Percentiles rank a stretch among this genome's conserved stretches.
Conservation (phyloP, 1,140 invertebrate species). For the Nautilus pompilius region DNA sequence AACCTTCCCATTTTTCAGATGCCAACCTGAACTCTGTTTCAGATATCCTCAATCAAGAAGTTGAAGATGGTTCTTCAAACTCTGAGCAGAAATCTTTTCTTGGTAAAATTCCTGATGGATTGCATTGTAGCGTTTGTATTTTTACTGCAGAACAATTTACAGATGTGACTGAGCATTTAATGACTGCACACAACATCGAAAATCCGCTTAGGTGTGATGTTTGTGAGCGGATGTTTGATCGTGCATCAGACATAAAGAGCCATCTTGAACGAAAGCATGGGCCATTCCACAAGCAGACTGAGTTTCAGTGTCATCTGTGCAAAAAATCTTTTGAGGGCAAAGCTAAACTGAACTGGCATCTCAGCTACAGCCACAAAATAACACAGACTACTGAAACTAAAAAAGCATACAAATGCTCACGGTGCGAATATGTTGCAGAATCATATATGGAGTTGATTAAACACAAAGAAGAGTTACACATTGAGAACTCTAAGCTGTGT, state of each 20-base stretch:
- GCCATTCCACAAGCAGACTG: conserved; percentile 3
- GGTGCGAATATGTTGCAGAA: conserved; percentile 8
- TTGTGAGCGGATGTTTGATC: conserved; percentile 19
- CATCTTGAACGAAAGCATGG: conserved; percentile 24
- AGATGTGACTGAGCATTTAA: neutral
- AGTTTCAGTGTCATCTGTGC: conserved; percentile 12
- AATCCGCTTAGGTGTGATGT: conserved; percentile 19
- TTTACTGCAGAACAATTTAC: neutral
- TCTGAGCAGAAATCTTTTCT: too few species aligned
- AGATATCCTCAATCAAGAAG: too few species aligned
- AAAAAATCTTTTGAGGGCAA: conserved; percentile 12
- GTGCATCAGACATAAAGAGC: conserved; percentile 2
- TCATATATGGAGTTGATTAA: conserved; percentile 7
- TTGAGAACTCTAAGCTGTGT: conserved; percentile 9
- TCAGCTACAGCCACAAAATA: conserved; percentile 12
- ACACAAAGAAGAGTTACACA: conserved; percentile 11
- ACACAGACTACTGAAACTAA: neutral
- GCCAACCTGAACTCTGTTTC: too few species aligned
- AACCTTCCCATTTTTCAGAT: too few species aligned
- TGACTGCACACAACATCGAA: neutral
- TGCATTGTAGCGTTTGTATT: neutral
- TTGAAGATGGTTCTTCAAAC: too few species aligned
- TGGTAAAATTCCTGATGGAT: too few species aligned
- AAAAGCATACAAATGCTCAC: conserved; percentile 6
- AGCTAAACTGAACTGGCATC: conserved; percentile 13